Evolutionary conservation across 2,888 invertebrate genomes (phyloP), one percentile per base, ranked within the genome.

Genomic region (Vesta saturnalis): DNA sequence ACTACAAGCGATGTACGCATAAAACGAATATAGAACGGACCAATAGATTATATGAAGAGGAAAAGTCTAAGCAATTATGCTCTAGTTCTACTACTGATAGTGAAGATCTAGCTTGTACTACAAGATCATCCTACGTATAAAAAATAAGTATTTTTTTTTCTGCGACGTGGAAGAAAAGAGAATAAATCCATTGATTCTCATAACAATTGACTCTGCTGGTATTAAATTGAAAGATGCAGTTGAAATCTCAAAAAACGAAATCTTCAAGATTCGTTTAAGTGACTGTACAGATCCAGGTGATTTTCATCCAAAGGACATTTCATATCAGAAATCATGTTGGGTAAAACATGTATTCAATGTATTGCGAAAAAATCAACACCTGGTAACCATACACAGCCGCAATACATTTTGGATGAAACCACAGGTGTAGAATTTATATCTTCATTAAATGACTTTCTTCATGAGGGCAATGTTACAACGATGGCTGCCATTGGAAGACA

Each of bases 1-100:
- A 39, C 19, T 58, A 58, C 16, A 58, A 58, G 39, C 35, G 16
- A 58, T 58, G 39, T 19, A 58, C 58, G 19, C 58, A 58, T 39
- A 58, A 58, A 8, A 39, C 43, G 15, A 58, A 58, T 39, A 58
- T 58, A 5, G 19, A 58, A 16, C 35, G 58, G 39, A 58, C 39
- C n/a, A 18, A 19, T 16, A 58, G 58, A 19, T 14, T 58, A 5
- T 43, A 58, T 58, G 43, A 58, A 58, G 58, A 16, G 15, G 16
- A 58, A 18, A 16, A 14, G 1, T 15, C 14, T 46, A 46, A 46
- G 4, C 14, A 8, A 30, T n/a, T n/a, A 57, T 6, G 14, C 15
- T 22, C 30, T 35, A n/a, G 15, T 14, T 30, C 35, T 57, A 15
- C 35, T 10, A 57, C 3, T 57, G 14, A 23, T 18, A n/a, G 30